A percentile compares a stretch with the other conserved stretches of the same genome.
phyloP scores from a whole-genome alignment of 2,888 invertebrate species.

The Drosophila affinis region DNA sequence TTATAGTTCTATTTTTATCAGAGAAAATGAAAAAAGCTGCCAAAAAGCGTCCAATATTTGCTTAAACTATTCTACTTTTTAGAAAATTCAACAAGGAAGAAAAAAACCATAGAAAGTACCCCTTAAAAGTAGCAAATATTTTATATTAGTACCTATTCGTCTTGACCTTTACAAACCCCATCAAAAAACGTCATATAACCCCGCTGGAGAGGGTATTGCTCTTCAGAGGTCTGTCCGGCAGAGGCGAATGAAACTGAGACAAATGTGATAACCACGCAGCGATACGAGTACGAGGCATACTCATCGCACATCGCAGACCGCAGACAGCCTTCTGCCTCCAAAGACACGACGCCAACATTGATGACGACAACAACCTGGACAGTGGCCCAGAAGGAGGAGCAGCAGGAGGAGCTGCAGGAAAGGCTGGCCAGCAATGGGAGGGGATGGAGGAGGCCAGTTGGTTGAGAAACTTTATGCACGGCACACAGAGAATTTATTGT shows the following conservation, averaged over 20 bases:
- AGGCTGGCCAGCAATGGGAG: conserved; percentile 10
- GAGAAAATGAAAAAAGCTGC: no score
- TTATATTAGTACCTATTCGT: not conserved
- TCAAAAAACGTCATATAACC: no score
- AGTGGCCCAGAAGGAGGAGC: not conserved
- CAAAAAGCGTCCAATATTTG: not conserved
- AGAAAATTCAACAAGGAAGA: not conserved
- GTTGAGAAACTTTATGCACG: conserved; percentile 63
- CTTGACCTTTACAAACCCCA: conserved; percentile 4
- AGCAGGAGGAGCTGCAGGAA: not conserved
- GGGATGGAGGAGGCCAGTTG: conserved; percentile 12
- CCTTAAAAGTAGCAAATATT: no score
- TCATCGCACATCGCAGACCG: conserved; percentile 14
- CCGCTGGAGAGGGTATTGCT: conserved; percentile 24
- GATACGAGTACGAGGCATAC: conserved; percentile 63
- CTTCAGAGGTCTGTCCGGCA: conserved; percentile 35
- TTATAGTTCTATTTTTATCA: no score
- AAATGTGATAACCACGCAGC: conserved; percentile 80
- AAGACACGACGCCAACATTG: conserved; percentile 66
- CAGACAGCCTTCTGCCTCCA: conserved; percentile 14
- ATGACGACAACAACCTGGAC: conserved; percentile 41
- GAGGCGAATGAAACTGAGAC: conserved; percentile 70
- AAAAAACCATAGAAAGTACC: not conserved
- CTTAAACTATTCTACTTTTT: not conserved
- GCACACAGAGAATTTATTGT: conserved; percentile 82